Evolutionary conservation across 1,140 invertebrate species (phyloP), one percentile per base, ranked within the genome.

Genomic region (Drosophila sucinea): DNA sequence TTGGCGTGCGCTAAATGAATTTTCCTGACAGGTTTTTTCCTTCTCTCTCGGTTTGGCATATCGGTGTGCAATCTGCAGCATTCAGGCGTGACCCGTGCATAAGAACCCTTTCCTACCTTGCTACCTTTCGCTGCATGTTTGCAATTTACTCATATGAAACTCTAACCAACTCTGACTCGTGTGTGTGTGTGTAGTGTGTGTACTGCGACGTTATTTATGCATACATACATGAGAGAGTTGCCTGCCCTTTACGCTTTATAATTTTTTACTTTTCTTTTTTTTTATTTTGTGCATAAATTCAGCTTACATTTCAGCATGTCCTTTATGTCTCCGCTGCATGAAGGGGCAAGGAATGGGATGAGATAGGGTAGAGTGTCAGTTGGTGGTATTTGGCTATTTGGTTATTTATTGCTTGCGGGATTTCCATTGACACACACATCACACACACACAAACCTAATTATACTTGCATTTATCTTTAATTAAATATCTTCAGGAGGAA

Each of bases 31-130:
- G 60, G 60, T 75, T 57, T 32, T 35, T 32, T 10, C 6, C 17
- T 62, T 66, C 60, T 76, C 60, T 66, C 54, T 35, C 27, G 32
- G 40, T 57, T 41, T 30, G 27, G 41, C 71, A 73, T 83, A 83
- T 75, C 68, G 70, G 79, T 65, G 73, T 77, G 84, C 84, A 89
- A 87, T 89, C 84, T 87, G 67, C 69, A 58, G 77, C 77, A 84
- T 89, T 87, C 57, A 78, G 71, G 77, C 84, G 67, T 84, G 68
- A 74, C 40, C 60, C 23, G 23, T 27, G 44, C 44, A 47, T 23
- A 10, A 51, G 7, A 57, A 47, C 72, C 38, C 65, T 41, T 32
- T 17, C 4, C 10, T n/a, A 3, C 8, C 10, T 17, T 32, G 4
- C 54, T n/a, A 29, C n/a, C 30, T 33, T 35, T 32, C 17, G 23